phyloP scores from a whole-genome alignment of 1,140 invertebrate genomes.

The Agraylea sexmaculata region DNA sequence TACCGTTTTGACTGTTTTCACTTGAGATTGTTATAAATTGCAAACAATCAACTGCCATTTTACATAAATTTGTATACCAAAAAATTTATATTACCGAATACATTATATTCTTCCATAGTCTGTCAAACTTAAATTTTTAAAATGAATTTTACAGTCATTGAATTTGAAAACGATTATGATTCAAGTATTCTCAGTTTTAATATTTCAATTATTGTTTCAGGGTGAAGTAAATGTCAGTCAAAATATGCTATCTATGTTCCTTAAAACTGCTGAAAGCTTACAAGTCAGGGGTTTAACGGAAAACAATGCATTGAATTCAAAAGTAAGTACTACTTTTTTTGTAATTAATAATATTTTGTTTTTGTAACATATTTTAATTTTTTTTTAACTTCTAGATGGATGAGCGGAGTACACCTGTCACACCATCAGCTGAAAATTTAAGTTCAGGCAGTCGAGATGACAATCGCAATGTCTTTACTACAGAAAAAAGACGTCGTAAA shows the following conservation, averaged over 20 bases:
- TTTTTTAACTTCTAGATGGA: slow-evolving; percentile 26
- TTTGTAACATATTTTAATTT: slow-evolving; percentile 2
- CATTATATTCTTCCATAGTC: not conserved
- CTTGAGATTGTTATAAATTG: slow-evolving; percentile 1
- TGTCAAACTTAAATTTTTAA: slow-evolving; percentile 3
- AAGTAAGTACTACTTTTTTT: slow-evolving; percentile 23
- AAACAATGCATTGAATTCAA: slow-evolving; percentile 59
- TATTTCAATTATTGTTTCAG: slow-evolving; percentile 26
- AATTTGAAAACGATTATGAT: too few relatives aligned
- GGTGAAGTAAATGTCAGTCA: slow-evolving; percentile 82
- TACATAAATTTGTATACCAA: too few relatives aligned
- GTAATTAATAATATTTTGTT: not conserved
- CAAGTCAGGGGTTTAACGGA: slow-evolving; percentile 83
- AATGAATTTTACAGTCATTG: slow-evolving; percentile 3
- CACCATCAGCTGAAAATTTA: slow-evolving; percentile 36
- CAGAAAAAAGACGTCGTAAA: slow-evolving; percentile 23
- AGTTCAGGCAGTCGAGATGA: slow-evolving; percentile 15
- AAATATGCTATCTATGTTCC: slow-evolving; percentile 74
- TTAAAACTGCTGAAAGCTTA: slow-evolving; percentile 82
- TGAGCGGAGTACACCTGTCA: slow-evolving; percentile 32
- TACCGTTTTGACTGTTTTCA: not conserved
- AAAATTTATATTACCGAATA: too few relatives aligned
- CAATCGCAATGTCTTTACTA: not conserved
- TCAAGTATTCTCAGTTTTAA: too few relatives aligned
- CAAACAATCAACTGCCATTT: too few relatives aligned